Percentiles rank a stretch among this genome's conserved stretches.
Evolutionary conservation across 2,888 invertebrate genomes (phyloP).

Genomic region (Eutolmus rufibarbis): DNA sequence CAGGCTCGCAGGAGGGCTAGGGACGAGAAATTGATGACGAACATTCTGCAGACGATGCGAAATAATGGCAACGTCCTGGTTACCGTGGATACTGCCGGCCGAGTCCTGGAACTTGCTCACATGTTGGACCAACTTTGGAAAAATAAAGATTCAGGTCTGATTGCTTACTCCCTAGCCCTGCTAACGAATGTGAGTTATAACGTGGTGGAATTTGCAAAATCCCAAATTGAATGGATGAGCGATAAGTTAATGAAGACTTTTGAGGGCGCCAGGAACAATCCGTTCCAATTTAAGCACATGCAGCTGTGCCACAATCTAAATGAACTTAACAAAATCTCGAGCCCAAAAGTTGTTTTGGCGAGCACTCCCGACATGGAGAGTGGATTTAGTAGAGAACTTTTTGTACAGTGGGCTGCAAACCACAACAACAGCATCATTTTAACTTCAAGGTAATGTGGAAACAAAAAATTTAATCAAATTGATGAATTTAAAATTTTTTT

Average conservation of each 20-base stretch:
- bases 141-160: slow-evolving; percentile 93
- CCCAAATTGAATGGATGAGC: slow-evolving; percentile 99
- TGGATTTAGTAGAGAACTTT: slow-evolving; percentile 93
- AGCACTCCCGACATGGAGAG: slow-evolving; percentile 94
- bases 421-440: slow-evolving; percentile 93
- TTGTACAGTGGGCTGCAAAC: slow-evolving; percentile 92
- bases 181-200: slow-evolving; percentile 97
- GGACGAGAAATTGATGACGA: slow-evolving; percentile 97
- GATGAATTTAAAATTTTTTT: neutral
- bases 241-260: slow-evolving; percentile 95
- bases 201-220: slow-evolving; percentile 98
- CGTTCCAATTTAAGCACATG: slow-evolving; percentile 93
- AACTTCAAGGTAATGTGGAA: slow-evolving; percentile 72
- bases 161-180: slow-evolving; percentile 91
- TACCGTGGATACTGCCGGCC: slow-evolving; percentile 95
- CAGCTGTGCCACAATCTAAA: slow-evolving; percentile 91
- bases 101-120: slow-evolving; percentile 94
- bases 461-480: no score
- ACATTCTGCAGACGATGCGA: slow-evolving; percentile 90
- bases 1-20: slow-evolving; percentile 88
- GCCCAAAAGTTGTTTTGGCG: slow-evolving; percentile 93
- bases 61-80: slow-evolving; percentile 95
- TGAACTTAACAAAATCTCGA: slow-evolving; percentile 85
- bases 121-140: slow-evolving; percentile 95
- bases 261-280: slow-evolving; percentile 90